A percentile compares a stretch with the other conserved stretches of the same genome.
Evolutionary conservation across 2,888 invertebrate species (phyloP).

Genomic region (Piscicola geometra): DNA sequence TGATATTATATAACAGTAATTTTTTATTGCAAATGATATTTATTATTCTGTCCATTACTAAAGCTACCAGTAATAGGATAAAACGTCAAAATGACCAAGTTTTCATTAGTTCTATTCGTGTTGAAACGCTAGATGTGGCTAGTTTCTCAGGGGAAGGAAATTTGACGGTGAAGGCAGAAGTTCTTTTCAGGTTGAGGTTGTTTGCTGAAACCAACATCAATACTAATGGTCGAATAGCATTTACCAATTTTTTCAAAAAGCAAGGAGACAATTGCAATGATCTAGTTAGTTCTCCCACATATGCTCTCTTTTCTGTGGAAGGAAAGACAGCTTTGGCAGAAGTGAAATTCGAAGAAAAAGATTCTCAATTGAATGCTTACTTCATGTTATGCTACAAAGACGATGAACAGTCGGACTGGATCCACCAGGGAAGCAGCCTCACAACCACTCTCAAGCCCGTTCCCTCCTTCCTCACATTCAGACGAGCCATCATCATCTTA

Average conservation of each 20-base stretch:
- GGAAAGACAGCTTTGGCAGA: slow-evolving; percentile 28
- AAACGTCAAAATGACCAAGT: background rate
- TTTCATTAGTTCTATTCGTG: background rate
- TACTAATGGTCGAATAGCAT: slow-evolving; percentile 14
- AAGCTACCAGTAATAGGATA: background rate
- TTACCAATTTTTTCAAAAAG: slow-evolving; percentile 19
- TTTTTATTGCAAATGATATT: background rate
- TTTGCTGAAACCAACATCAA: slow-evolving; percentile 2
- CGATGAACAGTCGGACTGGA: slow-evolving; percentile 8
- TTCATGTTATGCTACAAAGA: slow-evolving; percentile 32
- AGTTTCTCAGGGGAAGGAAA: background rate
- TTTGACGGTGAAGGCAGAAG: background rate
- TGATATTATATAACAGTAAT: background rate
- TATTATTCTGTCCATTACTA: background rate
- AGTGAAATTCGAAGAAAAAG: slow-evolving; percentile 24
- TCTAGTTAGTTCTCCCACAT: slow-evolving; percentile 20
- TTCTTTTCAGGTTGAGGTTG: slow-evolving; percentile 14
- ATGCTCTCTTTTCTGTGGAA: background rate
- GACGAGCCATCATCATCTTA: slow-evolving; percentile 51
- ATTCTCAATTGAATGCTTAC: slow-evolving; percentile 7
- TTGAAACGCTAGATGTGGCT: background rate
- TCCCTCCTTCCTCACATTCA: background rate
- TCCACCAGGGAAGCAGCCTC: slow-evolving; percentile 34
- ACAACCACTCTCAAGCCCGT: slow-evolving; percentile 20
- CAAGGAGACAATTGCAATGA: slow-evolving; percentile 31